Percentiles rank a stretch among this genome's conserved stretches.
phyloP scores from a whole-genome alignment of 2,113 vertebrate species.

The Ailurus styani region DNA sequence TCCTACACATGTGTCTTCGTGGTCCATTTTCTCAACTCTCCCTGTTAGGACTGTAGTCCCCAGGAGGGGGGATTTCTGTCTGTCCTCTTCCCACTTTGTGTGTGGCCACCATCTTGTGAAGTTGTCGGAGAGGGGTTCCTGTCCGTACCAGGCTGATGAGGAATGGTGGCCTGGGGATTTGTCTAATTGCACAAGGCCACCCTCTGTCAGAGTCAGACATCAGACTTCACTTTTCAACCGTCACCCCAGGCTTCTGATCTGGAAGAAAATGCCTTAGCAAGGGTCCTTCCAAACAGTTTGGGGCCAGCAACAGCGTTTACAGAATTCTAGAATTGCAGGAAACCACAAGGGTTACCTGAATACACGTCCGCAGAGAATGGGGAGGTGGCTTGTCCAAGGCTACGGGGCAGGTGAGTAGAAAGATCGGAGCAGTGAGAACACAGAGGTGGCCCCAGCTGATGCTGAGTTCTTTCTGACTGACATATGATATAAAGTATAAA shows the following conservation, averaged over 20 bases:
- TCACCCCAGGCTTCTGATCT: neutral
- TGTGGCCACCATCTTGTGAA: neutral
- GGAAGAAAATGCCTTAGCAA: neutral
- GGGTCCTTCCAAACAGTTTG: neutral
- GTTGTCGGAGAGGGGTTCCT: neutral
- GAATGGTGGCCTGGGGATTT: neutral
- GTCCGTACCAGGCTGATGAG: neutral
- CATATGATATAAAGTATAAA: neutral
- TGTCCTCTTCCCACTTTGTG: neutral
- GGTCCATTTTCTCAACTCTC: neutral
- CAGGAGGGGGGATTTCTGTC: fast-evolving
- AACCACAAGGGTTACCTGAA: neutral
- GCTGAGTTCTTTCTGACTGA: neutral
- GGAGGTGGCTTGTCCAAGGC: neutral
- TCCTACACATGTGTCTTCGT: neutral
- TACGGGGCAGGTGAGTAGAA: neutral
- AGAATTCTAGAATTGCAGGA: neutral
- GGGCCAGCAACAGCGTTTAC: neutral
- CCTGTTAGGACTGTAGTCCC: fast-evolving
- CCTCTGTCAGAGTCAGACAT: neutral
- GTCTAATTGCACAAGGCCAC: neutral
- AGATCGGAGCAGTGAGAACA: neutral
- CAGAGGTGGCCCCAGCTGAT: neutral
- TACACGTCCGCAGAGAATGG: neutral
- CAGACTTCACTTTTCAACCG: neutral